A percentile compares a stretch with the other conserved stretches of the same genome.
phyloP scores from a whole-genome alignment of 1,140 invertebrate species.

The Dinothrombium tinctorium region DNA sequence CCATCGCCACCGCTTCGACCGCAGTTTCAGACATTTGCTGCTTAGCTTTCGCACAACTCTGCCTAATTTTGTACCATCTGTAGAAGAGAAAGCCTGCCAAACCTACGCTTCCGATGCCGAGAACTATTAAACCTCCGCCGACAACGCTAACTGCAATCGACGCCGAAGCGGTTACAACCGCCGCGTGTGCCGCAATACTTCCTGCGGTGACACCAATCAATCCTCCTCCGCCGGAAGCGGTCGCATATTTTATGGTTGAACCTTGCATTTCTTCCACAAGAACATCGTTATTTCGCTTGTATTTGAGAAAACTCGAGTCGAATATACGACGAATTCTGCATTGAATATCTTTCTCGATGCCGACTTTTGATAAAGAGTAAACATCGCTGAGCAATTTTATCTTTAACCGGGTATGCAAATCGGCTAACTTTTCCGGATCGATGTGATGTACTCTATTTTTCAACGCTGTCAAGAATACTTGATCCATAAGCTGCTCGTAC shows the following conservation, averaged over 20 bases:
- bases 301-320: background rate
- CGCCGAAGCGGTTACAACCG: background rate
- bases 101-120: background rate
- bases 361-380: background rate
- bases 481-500: background rate
- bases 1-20: no score
- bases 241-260: background rate
- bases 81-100: background rate
- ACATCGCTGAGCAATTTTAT: background rate
- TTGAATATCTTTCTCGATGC: background rate
- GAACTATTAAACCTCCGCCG: background rate
- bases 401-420: background rate
- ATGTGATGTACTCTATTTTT: background rate
- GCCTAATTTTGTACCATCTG: background rate
- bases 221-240: background rate
- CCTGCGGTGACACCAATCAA: background rate
- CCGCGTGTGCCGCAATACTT: background rate
- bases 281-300: background rate
- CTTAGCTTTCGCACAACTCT: background rate
- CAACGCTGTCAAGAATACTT: background rate
- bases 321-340: background rate
- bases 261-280: conserved; percentile 1
- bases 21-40: no score
- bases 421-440: background rate
- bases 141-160: background rate